Conservation (phyloP, 1,140 invertebrate genomes). For the Drosophila kurseongensis region DNA sequence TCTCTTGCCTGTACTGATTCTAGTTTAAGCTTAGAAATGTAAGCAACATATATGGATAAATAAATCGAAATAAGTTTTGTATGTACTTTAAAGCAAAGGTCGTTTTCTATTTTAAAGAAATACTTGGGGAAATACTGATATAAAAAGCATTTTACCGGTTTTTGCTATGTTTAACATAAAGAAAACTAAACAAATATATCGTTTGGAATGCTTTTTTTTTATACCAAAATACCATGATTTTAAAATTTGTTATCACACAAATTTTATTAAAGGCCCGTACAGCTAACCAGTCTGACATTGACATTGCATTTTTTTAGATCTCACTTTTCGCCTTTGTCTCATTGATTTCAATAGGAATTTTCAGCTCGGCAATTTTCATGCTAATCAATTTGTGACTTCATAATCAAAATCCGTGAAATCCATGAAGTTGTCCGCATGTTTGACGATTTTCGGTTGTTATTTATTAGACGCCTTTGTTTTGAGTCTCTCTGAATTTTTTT, state of each 20-base stretch:
- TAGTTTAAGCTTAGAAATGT: slow-evolving; percentile 58
- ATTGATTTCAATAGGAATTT: slow-evolving; percentile 7
- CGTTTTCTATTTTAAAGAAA: background rate
- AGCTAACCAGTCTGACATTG: slow-evolving; percentile 45
- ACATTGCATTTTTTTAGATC: slow-evolving; percentile 34
- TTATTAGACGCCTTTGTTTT: slow-evolving; percentile 38
- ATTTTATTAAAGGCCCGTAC: too few relatives aligned
- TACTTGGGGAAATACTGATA: too few relatives aligned
- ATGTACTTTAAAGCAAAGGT: slow-evolving; percentile 2
- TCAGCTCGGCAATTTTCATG: slow-evolving; percentile 48
- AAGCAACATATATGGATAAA: slow-evolving; percentile 39
- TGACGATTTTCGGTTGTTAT: slow-evolving; percentile 39
- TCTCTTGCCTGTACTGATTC: slow-evolving; percentile 68
- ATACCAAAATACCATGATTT: too few relatives aligned
- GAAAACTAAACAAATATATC: too few relatives aligned
- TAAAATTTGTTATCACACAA: too few relatives aligned
- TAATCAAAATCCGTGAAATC: slow-evolving; percentile 60
- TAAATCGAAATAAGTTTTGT: slow-evolving; percentile 47
- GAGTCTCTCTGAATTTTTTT: slow-evolving; percentile 25
- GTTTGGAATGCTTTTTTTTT: too few relatives aligned
- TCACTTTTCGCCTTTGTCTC: slow-evolving; percentile 2
- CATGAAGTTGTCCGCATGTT: slow-evolving; percentile 23
- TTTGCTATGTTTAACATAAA: too few relatives aligned
- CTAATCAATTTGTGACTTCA: slow-evolving; percentile 47
- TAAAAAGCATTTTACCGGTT: too few relatives aligned